Evolutionary conservation across 2,113 vertebrate genomes (phyloP).

Genomic region (Scomber scombrus): DNA sequence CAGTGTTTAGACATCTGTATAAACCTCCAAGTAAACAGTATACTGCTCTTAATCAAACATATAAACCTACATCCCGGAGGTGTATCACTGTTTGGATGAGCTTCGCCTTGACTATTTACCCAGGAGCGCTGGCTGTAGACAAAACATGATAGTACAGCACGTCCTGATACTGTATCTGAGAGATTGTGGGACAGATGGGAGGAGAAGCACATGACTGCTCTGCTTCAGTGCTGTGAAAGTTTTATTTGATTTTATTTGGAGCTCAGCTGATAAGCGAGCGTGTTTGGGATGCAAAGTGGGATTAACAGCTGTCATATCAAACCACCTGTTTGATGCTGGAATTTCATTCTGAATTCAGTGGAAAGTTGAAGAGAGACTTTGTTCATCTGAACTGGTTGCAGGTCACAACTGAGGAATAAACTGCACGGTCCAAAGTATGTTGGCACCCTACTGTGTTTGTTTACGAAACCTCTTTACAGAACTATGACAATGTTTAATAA

Average conservation of each 20-base stretch:
- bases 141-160: slow-evolving; percentile 36
- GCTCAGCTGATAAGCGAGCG: neutral
- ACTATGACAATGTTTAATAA: too few species aligned
- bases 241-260: neutral
- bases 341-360: too few species aligned
- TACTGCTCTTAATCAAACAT: neutral
- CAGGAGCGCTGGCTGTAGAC: slow-evolving; percentile 45
- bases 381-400: too few species aligned
- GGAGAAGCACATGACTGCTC: neutral
- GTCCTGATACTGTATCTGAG: slow-evolving; percentile 3
- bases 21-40: neutral
- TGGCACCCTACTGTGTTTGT: too few species aligned
- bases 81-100: slow-evolving; percentile 38
- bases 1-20: slow-evolving; percentile 22
- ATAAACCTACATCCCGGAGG: neutral
- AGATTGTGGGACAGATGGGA: neutral
- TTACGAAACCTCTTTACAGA: too few species aligned
- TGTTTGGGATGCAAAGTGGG: neutral
- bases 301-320: neutral
- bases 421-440: too few species aligned
- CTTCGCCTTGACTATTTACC: slow-evolving; percentile 44
- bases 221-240: neutral
- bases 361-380: too few species aligned
- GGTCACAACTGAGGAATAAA: too few species aligned
- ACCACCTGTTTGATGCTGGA: too few species aligned